Evolutionary conservation across 2,888 invertebrate genomes (phyloP), one percentile per base, ranked within the genome.

Genomic region (Choristoneura rosaceana): DNA sequence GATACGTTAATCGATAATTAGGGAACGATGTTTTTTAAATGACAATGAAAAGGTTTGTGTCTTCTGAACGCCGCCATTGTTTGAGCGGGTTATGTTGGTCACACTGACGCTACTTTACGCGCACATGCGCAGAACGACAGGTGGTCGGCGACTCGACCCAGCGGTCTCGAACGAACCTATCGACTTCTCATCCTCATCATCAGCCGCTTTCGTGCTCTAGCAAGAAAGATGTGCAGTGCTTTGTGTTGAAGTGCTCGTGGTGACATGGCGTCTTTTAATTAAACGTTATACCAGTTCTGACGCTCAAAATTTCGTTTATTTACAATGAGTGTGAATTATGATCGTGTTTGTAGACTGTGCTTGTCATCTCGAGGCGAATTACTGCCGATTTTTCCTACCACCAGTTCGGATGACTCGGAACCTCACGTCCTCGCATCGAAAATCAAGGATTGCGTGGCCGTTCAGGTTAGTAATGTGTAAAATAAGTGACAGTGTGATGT

Each of bases 361-460:
- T 94, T 95, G 88, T 94, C 95, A 86, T 91, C 94, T 86, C 94
- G 95, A 82, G 94, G 95, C 87, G 95, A 95, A 86, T 94, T 94
- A 89, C 93, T 94, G 84, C 95, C 95, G 87, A 95, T 95, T 85
- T 95, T 95, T 89, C 93, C 91, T 88, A 91, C 91, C 88, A 93
- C 91, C 94, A 93, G 93, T 92, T 90, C 91, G 87, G 92, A 91
- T 91, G 92, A 91, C 87, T 86, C 91, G 87, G 94, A 94, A 85
- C 87, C 94, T 88, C 85, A 89, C 89, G 89, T 94, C 84, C 92
- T 96, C 81, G 95, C 94, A 76, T 94, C 94, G 77, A 96, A 95
- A 94, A 96, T 96, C 86, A 94, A 94, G 85, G 94, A 95, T 84
- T 96, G 95, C 84, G 92, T 96, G 79, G 94, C 95, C 74, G 95